A percentile compares a stretch with the other conserved stretches of the same genome.
phyloP scores from a whole-genome alignment of 2,797 vertebrate genomes.

The Borostomias antarcticus region DNA sequence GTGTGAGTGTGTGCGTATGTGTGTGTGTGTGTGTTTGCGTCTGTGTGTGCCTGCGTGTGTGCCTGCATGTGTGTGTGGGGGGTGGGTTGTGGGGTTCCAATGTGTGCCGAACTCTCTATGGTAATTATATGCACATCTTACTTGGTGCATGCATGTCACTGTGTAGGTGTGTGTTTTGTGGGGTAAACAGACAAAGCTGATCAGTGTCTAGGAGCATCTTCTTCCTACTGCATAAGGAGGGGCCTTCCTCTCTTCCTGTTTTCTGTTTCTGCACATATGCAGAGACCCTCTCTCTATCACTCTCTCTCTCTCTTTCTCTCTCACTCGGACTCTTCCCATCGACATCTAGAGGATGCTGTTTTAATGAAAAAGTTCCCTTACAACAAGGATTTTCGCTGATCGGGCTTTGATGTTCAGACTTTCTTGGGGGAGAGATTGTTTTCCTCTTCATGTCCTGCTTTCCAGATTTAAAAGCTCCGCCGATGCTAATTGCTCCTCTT shows the following conservation, averaged over 20 bases:
- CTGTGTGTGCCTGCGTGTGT: too few relatives aligned
- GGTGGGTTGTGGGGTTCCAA: too few relatives aligned
- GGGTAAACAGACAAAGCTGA: not conserved
- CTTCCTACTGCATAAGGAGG: too few relatives aligned
- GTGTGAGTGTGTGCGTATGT: not conserved
- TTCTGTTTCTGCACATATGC: not conserved
- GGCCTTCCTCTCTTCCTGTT: not conserved
- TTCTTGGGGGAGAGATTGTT: conserved; percentile 13
- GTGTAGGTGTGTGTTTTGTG: not conserved
- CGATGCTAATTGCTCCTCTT: conserved; percentile 36
- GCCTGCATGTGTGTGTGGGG: too few relatives aligned
- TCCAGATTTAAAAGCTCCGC: conserved; percentile 37
- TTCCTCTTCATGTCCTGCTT: not conserved
- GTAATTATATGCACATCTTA: too few relatives aligned
- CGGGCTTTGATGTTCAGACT: conserved; percentile 40
- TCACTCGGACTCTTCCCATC: conserved; percentile 12
- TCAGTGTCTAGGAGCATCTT: not conserved
- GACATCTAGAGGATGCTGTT: conserved; percentile 41
- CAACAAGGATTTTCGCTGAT: conserved; percentile 6
- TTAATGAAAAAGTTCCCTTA: not conserved
- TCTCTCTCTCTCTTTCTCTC: conserved; percentile 8
- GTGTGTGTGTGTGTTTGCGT: not conserved
- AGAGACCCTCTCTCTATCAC: not conserved
- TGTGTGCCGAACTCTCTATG: too few relatives aligned
- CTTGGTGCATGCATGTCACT: too few relatives aligned